Evolutionary conservation across 53 echinoderm and acorn worm genomes (phyloP).

Genomic region (Actinopyga echinites): DNA sequence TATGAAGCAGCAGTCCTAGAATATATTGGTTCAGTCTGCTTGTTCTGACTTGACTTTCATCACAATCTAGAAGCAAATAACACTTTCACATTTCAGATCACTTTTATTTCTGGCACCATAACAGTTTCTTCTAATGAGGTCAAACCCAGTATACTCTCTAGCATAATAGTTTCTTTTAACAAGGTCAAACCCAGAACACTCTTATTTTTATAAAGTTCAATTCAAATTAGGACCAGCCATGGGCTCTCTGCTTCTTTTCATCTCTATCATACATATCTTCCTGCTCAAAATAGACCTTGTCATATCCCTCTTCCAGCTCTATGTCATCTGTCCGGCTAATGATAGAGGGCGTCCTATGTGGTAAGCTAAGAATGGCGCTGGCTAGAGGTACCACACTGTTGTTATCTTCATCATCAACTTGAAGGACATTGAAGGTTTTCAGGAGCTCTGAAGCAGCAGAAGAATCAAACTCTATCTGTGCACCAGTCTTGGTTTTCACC

Average conservation of each 20-base stretch:
- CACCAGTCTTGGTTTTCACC: slow-evolving; percentile 74
- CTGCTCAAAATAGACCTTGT: slow-evolving; percentile 73
- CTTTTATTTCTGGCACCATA: no score
- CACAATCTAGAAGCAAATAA: no score
- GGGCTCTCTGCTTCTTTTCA: slow-evolving; percentile 68
- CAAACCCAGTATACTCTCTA: no score
- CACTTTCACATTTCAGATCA: no score
- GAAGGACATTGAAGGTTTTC: slow-evolving; percentile 72
- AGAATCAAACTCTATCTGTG: slow-evolving; percentile 74
- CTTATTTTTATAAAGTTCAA: no score
- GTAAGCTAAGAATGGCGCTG: slow-evolving; percentile 75
- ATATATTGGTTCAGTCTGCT: no score
- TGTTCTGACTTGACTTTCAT: no score
- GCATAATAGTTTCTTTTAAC: no score
- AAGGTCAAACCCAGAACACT: no score
- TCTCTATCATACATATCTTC: slow-evolving; percentile 82
- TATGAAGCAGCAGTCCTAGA: no score
- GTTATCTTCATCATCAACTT: slow-evolving; percentile 60
- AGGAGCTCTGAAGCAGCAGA: slow-evolving; percentile 72
- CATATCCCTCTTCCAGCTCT: slow-evolving; percentile 90
- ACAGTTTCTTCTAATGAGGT: no score
- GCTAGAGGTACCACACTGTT: slow-evolving; percentile 69
- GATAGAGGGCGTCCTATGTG: slow-evolving; percentile 76
- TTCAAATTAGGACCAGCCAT: slow-evolving; percentile 73
- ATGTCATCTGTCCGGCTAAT: slow-evolving; percentile 75